Base-by-base conservation (phyloP, 23 tunicate species). In the Trididemnum clinides region DNA sequence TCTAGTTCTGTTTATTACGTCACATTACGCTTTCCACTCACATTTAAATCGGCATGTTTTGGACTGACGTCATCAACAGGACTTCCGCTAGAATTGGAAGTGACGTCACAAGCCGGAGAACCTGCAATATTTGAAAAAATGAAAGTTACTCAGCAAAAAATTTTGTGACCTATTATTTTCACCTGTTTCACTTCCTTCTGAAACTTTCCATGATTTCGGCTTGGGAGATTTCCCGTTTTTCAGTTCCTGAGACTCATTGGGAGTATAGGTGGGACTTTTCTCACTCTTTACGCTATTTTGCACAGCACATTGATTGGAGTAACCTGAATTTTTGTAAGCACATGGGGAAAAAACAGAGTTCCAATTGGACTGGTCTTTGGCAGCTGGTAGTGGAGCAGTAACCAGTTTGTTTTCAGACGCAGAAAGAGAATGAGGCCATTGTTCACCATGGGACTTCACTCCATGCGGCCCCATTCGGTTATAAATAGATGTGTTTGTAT, bases 261-360 rank as follows among this genome's bases (percentile, higher is more conserved):
- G 27, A 66, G 75, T 20, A 31, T 29, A 66, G 37, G 7, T 6
- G 7, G 7, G 6, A 5, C 31, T 66, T 10, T 6, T 6, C 4
- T 66, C 75, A 29, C 31, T 66, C 31, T 66, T 31, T 5, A 32
- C 12, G 6, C 22, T 66, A 66, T 66, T 32, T 6, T 36, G 18
- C 6, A 5, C 31, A 5, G 75, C 5, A 5, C n/a, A 3, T 10
- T 36, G 10, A 6, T 3, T 10, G 30, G 36, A 15, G 22, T 29
- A 66, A 66, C n/a, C 36, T 6, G 6, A 37, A 7, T 29, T 20
- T 35, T 76, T 77, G 78, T 86, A 86, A 1, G 38, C 84, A 49
- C 84, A 86, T 3, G 90, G n/a, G 1, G 84, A 78, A 36, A 86
- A 77, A 30, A 76, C 84, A 2, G 90, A 78, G 64, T 86, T 86